Base-by-base conservation (phyloP, 2,797 vertebrate genomes). In the Mormyrus hasselquistii region DNA sequence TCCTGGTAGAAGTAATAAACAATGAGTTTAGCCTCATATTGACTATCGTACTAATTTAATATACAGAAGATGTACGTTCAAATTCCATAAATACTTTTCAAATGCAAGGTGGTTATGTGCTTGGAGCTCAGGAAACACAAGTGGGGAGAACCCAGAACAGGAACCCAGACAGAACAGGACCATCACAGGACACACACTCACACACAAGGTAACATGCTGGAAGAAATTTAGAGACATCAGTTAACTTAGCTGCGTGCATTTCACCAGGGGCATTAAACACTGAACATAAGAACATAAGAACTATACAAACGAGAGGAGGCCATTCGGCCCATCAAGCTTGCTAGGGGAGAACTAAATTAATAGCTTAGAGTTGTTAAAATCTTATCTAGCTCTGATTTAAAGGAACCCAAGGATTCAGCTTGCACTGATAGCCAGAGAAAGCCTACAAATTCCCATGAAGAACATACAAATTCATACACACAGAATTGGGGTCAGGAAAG, bases 1-100 rank as follows among this genome's bases (percentile, higher is more conserved):
- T 94, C 98, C 98, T 99, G 90, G 90, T 55, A 84, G 14, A 85
- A 57, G 25, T 83, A 12, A 82, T 49, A 87, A 57, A 86, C 14
- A 55, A 55, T 19, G 10, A 84, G 47, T 22, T 84, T 84, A 50
- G 6, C 10, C 41, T 84, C 8, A 25, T 50, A 49, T 29, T 84
- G 82, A 79, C 73, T 41, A 76, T 76, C 16, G 1, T 76, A 41
- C 34, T 41, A 76, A 76, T 41, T 38, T 4, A 76, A 76, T 41
- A 76, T 76, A 41, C 34, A 76, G 69, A 76, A 29, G 34, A 76
- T 19, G 14, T 34, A 29, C 12, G 3, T 73, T 29, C 12, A 73
- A 34, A 34, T 73, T 38, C 65, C 29, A 73, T 14, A 29, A 4
- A 1, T 73, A 22, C 57, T 38, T 73, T 34, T 73, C 25, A 34